phyloP scores from a whole-genome alignment of 2,888 invertebrate genomes.

The Drosophila eohydei region DNA sequence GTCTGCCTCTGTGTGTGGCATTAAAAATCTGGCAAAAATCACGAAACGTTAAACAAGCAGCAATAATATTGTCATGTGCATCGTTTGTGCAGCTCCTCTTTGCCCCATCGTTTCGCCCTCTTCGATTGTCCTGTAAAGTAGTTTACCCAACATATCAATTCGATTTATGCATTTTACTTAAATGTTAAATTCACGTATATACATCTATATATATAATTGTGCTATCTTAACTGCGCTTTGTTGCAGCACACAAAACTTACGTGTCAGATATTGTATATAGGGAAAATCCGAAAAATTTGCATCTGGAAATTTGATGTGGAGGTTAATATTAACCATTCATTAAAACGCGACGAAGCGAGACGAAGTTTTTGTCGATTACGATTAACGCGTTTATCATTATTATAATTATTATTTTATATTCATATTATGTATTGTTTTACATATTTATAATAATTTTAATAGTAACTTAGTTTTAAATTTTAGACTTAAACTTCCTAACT shows the following conservation, averaged over 20 bases:
- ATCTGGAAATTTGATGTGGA: constrained; percentile 85
- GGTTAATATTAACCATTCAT: constrained; percentile 54
- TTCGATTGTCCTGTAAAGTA: constrained; percentile 50
- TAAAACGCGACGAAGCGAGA: constrained; percentile 22
- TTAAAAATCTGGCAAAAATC: constrained; percentile 79
- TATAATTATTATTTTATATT: background rate
- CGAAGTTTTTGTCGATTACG: constrained; percentile 33
- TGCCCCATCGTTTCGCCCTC: background rate
- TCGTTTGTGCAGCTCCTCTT: constrained; percentile 32
- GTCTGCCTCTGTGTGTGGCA: constrained; percentile 36
- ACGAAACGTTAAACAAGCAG: constrained; percentile 77
- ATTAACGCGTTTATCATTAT: constrained; percentile 20
- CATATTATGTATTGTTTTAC: background rate
- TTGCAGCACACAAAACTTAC: constrained; percentile 85
- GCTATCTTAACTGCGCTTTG: constrained; percentile 4
- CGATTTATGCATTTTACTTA: constrained; percentile 67
- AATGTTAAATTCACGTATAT: constrained; percentile 32
- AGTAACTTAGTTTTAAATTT: background rate
- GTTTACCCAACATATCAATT: constrained; percentile 77
- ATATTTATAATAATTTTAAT: background rate
- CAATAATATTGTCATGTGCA: constrained; percentile 77
- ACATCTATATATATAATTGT: background rate
- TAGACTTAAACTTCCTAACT: background rate
- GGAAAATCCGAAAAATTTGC: constrained; percentile 88
- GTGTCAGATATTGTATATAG: constrained; percentile 88